phyloP scores from a whole-genome alignment of 2,797 vertebrate species.

The Pangasius macronema region DNA sequence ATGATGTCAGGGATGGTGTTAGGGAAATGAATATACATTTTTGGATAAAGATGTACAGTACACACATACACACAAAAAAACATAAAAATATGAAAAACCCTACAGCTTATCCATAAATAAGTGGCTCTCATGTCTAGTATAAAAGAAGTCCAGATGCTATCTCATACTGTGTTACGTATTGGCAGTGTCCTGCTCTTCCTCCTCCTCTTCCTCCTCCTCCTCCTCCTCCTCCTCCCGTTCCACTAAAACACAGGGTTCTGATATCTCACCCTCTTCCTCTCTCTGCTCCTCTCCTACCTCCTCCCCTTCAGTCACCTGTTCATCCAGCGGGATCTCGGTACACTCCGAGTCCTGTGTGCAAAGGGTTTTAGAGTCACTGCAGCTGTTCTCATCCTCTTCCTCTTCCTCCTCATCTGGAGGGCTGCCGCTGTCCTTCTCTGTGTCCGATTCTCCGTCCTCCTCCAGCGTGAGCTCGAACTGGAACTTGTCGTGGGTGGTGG shows the following conservation, averaged over 20 bases:
- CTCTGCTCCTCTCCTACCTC: constrained; percentile 75
- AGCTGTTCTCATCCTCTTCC: constrained; percentile 94
- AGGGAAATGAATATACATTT: constrained; percentile 83
- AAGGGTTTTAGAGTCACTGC: constrained; percentile 98
- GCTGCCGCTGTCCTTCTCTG: constrained; percentile 95
- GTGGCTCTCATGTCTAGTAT: constrained; percentile 78
- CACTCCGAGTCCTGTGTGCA: constrained; percentile 98
- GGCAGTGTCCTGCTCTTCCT: constrained; percentile 72
- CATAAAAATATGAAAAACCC: constrained; percentile 61
- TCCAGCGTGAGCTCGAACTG: constrained; percentile 97
- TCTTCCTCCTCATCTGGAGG: constrained; percentile 91
- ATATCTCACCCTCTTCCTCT: constrained; percentile 63
- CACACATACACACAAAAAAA: constrained; percentile 51
- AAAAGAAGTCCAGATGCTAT: constrained; percentile 66
- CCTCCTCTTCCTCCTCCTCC: constrained; percentile 69
- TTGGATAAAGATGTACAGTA: constrained; percentile 73
- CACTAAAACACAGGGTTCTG: constrained; percentile 74
- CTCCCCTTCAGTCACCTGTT: constrained; percentile 87
- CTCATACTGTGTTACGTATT: constrained; percentile 85
- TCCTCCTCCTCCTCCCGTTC: constrained; percentile 74
- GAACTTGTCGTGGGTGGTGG: constrained; percentile 93
- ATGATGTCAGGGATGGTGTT: constrained; percentile 64
- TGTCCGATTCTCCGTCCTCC: constrained; percentile 96
- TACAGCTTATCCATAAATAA: constrained; percentile 76
- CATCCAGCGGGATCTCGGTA: constrained; percentile 93